Evolutionary conservation across 2,888 invertebrate species (phyloP).

Genomic region (Polydrusus pterygomalis): DNA sequence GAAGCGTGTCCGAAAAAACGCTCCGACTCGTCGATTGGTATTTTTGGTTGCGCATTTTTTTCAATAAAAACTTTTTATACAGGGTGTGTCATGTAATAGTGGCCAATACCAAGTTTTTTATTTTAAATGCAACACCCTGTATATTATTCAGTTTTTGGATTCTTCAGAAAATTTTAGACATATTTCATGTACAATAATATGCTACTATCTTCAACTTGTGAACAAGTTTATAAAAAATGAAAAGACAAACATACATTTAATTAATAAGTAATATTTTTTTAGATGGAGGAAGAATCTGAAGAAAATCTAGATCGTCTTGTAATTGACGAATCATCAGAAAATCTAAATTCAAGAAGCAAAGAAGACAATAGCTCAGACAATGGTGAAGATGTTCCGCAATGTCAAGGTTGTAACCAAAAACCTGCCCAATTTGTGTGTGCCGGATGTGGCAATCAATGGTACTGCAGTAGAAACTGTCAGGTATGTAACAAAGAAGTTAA

Average conservation of each 20-base stretch:
- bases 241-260: background rate
- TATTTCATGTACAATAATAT: no score
- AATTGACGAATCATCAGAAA: constrained; percentile 76
- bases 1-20: no score
- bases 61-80: no score
- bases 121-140: no score
- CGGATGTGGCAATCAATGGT: constrained; percentile 94
- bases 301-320: constrained; percentile 78
- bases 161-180: no score
- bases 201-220: no score
- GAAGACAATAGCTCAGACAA: constrained; percentile 70
- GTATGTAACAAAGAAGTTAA: constrained; percentile 72
- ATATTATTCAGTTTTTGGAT: no score
- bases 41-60: no score
- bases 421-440: constrained; percentile 92
- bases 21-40: no score
- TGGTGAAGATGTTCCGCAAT: constrained; percentile 80
- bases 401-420: constrained; percentile 89
- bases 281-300: constrained; percentile 76
- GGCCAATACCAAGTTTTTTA: no score
- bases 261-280: constrained; percentile 23
- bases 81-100: no score
- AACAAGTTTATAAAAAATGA: constrained; percentile 1
- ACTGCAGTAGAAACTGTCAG: constrained; percentile 95
- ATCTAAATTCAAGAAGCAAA: constrained; percentile 64